Evolutionary conservation across 92 coral and sea anemone species (phyloP).

Genomic region (Montipora capitata): DNA sequence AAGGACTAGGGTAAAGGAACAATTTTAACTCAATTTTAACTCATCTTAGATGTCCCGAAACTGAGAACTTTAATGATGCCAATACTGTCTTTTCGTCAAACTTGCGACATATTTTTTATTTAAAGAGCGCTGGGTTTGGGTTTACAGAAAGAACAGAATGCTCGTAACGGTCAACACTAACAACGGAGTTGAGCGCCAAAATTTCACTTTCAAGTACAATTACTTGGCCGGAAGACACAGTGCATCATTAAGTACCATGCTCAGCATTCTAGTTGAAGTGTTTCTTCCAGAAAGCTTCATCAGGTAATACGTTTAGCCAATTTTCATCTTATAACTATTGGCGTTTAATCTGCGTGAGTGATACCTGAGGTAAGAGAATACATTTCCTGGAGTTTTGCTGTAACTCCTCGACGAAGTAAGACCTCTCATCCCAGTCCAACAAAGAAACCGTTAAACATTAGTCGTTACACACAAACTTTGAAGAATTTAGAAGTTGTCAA

Average conservation of each 20-base stretch:
- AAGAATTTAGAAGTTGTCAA: neutral
- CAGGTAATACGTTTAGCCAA: neutral
- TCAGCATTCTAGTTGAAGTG: conserved; percentile 32
- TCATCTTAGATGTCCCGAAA: neutral
- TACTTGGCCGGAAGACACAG: conserved; percentile 35
- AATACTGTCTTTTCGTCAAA: neutral
- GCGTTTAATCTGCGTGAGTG: neutral
- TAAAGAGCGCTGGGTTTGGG: conserved; percentile 63
- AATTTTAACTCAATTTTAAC: neutral
- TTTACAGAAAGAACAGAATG: conserved; percentile 12
- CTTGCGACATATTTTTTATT: neutral
- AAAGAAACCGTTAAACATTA: no score
- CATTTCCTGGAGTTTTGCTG: neutral
- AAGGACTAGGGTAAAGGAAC: neutral
- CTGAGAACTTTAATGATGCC: neutral
- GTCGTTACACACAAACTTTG: neutral
- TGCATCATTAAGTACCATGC: conserved; percentile 27
- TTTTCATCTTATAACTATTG: neutral
- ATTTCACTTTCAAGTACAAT: conserved; percentile 21
- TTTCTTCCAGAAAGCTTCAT: conserved; percentile 25
- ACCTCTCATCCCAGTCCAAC: no score
- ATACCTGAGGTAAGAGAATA: neutral
- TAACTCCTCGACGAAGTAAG: no score
- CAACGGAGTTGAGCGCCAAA: conserved; percentile 44
- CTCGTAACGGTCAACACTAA: conserved; percentile 48